phyloP scores from a whole-genome alignment of 1,140 invertebrate genomes.

The Anadara kagoshimensis region DNA sequence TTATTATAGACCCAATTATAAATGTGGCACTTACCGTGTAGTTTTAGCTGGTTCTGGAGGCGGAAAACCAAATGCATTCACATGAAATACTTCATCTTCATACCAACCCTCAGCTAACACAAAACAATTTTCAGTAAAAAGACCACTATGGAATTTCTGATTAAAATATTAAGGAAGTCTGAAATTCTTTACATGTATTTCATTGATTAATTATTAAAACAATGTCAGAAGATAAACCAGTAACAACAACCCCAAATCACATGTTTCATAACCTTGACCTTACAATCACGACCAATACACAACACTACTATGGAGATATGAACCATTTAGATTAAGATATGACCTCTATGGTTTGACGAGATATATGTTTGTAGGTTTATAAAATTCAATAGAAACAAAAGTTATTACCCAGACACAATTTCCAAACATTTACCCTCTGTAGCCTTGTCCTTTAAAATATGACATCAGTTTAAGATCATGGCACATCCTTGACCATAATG shows the following conservation, averaged over 20 bases:
- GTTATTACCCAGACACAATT: too few species aligned
- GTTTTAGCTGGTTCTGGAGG: constrained; percentile 83
- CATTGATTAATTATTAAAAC: constrained; percentile 56
- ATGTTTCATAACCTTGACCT: neutral
- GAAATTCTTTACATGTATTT: neutral
- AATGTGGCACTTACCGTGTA: constrained; percentile 74
- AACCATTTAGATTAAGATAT: too few species aligned
- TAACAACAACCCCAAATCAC: neutral
- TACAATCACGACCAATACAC: too few species aligned
- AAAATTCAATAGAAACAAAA: too few species aligned
- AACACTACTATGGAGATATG: too few species aligned
- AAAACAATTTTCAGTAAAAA: constrained; percentile 93
- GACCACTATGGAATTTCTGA: constrained; percentile 85
- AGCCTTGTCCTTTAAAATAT: neutral
- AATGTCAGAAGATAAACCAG: neutral
- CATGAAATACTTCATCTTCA: constrained; percentile 87
- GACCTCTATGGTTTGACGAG: too few species aligned
- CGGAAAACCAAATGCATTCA: constrained; percentile 91
- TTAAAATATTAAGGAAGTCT: neutral
- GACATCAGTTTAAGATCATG: too few species aligned
- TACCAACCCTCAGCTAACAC: constrained; percentile 92
- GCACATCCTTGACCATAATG: too few species aligned
- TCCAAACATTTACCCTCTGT: neutral
- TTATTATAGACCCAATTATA: neutral
- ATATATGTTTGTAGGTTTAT: too few species aligned